These are phyloP conservation scores for Oryctolagus cuniculus DNA, from an alignment of 2,113 vertebrate species.

Conservation along the genomic window mOryCun1.1 NC_091439.1:122775501-122776000, in stretches of 20 bases:
- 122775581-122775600: background rate
- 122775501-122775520: slow-evolving; percentile 76
- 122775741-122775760: background rate
- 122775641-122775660: too few species aligned
- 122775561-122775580: background rate
- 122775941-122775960: background rate
- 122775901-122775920: background rate
- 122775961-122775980: background rate
- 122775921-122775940: background rate
- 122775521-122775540: background rate
- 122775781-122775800: background rate
- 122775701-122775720: background rate
- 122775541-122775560: background rate
- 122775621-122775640: background rate
- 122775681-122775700: background rate
- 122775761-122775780: background rate
- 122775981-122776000: background rate
- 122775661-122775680: background rate
- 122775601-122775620: background rate
- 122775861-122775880: background rate
- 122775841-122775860: rapidly evolving
- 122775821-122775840: background rate
- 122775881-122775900: background rate
- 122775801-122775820: background rate
- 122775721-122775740: background rate